Evolutionary conservation across 2,113 vertebrate genomes (phyloP), one percentile per base, ranked within the genome.

Genomic region (Myotis brandtii): DNA sequence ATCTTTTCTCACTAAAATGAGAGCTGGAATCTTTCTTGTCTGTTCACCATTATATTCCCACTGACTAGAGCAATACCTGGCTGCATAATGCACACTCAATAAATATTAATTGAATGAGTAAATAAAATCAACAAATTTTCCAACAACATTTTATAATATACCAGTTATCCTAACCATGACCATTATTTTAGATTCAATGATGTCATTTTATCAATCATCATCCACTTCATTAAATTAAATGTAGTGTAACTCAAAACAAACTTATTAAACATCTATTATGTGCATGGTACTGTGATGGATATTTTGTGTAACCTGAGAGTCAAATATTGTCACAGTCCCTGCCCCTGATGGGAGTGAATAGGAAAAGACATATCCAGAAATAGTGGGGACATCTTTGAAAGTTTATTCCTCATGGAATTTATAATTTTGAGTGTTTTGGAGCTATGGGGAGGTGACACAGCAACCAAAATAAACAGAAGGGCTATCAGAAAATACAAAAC

Each of bases 121-220:
- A 48, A 76, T 30, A 1, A 70, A 70, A 67, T 50, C 17, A 75
- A 66, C 16, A 75, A 73, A 56, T 34, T 40, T 86, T 34, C 16
- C 9, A 52, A 82, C 8, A 56, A 6, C 59, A 93, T 79, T 88
- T 88, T 75, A 54, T 66, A 67, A 94, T 64, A 18, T 12, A 80
- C 40, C 3, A 59, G 59, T 37, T 76, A 6, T 92, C 82, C 40
- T 79, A 59, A 86, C 30, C 17, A 4, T 0, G 8, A 25, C 40
- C 27, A 27, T 82, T 91, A 66, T 92, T 76, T 85, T 64, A 77
- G 40, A 86, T 75, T 86, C 30, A 54, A 48, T 73, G 67, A 83
- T 92, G 54, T 77, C 69, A 54, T 54, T 34, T 76, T 82, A 40
- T 84, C n/a, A 81, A 67, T 20, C 62, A 82, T 67, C 14, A 85